Evolutionary conservation across 1,140 invertebrate species (phyloP).

Genomic region (Nebria ingens): DNA sequence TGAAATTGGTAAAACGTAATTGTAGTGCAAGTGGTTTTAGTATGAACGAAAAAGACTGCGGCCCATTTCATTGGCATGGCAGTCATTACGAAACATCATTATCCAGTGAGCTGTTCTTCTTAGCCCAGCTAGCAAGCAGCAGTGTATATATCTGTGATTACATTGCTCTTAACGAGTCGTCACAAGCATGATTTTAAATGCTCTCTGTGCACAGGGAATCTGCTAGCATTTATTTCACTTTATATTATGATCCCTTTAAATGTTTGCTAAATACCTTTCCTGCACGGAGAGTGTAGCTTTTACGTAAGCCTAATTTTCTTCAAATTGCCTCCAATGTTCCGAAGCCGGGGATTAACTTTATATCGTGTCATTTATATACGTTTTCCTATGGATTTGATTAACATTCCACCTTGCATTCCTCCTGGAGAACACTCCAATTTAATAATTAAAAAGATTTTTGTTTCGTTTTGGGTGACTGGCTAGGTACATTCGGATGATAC

Average conservation of each 20-base stretch:
- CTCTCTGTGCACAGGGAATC: background rate
- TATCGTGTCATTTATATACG: too few species aligned
- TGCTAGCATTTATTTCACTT: background rate
- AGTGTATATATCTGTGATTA: background rate
- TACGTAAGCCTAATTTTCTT: slow-evolving; percentile 2
- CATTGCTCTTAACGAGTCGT: background rate
- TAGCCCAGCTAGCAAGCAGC: background rate
- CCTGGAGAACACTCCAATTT: too few species aligned
- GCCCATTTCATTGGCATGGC: background rate
- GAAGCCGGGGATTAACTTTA: background rate
- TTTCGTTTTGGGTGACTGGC: too few species aligned
- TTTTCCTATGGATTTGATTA: too few species aligned
- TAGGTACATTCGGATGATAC: too few species aligned
- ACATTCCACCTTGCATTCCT: too few species aligned
- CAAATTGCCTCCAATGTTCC: background rate
- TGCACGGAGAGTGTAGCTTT: background rate
- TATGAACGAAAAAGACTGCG: background rate
- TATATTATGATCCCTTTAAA: slow-evolving; percentile 7
- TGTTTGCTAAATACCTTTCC: slow-evolving; percentile 4
- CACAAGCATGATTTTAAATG: slow-evolving; percentile 7
- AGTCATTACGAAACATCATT: slow-evolving; percentile 8
- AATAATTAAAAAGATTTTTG: too few species aligned
- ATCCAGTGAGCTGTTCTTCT: background rate
- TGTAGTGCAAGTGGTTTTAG: too few species aligned
- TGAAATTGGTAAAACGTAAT: too few species aligned